Evolutionary conservation across 2,113 vertebrate genomes (phyloP).

Genomic region (Caracal caracal): DNA sequence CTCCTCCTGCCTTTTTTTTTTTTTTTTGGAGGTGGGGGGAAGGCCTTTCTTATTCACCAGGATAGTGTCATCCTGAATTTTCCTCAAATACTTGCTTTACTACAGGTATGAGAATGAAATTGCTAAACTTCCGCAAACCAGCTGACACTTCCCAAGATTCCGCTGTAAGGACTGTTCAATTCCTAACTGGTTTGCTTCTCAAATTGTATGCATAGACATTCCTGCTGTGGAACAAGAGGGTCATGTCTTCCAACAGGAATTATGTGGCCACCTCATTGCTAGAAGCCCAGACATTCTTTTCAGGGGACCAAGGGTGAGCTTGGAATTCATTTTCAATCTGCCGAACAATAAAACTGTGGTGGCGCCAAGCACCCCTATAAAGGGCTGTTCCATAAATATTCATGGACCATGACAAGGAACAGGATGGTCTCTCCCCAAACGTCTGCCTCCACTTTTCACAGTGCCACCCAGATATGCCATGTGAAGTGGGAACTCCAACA

Average conservation of each 20-base stretch:
- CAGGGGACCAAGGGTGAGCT: background rate
- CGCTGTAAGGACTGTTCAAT: background rate
- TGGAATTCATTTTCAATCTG: conserved; percentile 40
- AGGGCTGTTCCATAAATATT: conserved; percentile 59
- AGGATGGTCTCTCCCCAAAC: conserved; percentile 1
- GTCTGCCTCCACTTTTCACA: background rate
- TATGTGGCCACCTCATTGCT: background rate
- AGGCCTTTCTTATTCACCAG: background rate
- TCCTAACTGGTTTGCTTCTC: background rate
- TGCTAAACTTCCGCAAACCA: background rate
- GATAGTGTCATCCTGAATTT: background rate
- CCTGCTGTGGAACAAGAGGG: background rate
- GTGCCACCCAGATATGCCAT: background rate
- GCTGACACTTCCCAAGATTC: background rate
- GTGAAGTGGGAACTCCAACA: background rate
- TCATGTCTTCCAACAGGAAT: background rate
- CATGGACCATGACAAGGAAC: conserved; percentile 46
- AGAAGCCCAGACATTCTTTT: conserved; percentile 59
- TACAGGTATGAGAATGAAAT: background rate
- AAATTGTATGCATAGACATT: background rate
- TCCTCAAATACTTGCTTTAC: background rate
- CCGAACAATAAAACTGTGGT: conserved; percentile 66
- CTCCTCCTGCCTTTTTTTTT: background rate
- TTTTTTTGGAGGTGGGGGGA: background rate
- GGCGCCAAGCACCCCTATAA: conserved; percentile 23